Percentiles rank a stretch among this genome's conserved stretches.
phyloP scores from a whole-genome alignment of 1,140 invertebrate genomes.

The Wiebesia pumilae region DNA sequence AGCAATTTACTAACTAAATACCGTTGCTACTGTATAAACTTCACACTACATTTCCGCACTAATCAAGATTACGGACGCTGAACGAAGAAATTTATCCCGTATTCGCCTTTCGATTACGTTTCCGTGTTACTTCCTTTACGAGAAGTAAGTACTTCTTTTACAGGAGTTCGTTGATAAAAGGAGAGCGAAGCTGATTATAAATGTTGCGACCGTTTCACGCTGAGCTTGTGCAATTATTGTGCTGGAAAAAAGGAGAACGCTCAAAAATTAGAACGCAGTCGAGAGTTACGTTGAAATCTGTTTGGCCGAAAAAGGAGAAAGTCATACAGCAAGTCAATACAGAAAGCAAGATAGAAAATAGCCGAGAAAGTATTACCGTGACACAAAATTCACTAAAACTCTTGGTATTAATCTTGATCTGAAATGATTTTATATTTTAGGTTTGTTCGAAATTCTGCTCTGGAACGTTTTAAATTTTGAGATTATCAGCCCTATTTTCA shows the following conservation, averaged over 20 bases:
- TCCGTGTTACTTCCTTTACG: neutral
- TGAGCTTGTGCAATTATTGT: slow-evolving; percentile 28
- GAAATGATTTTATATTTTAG: neutral
- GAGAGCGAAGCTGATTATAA: neutral
- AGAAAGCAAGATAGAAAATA: neutral
- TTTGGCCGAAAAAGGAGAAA: neutral
- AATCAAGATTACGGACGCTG: neutral
- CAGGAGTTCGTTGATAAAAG: neutral
- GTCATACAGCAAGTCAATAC: no score
- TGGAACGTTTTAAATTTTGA: neutral
- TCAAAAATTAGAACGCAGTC: slow-evolving; percentile 27
- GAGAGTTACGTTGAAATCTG: neutral
- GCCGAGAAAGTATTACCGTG: neutral
- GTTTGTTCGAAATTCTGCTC: neutral
- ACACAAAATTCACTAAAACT: neutral
- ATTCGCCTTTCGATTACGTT: slow-evolving; percentile 23
- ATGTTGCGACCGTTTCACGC: slow-evolving; percentile 17
- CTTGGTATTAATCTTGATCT: neutral
- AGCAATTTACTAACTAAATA: slow-evolving; percentile 14
- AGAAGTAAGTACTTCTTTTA: no score
- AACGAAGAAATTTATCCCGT: neutral
- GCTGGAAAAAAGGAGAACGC: neutral
- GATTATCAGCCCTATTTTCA: neutral
- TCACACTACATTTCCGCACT: neutral
- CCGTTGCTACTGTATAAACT: neutral